A percentile compares a stretch with the other conserved stretches of the same genome.
Conservation (phyloP, 2,113 vertebrate genomes). For the Chloroceryle aenea region DNA sequence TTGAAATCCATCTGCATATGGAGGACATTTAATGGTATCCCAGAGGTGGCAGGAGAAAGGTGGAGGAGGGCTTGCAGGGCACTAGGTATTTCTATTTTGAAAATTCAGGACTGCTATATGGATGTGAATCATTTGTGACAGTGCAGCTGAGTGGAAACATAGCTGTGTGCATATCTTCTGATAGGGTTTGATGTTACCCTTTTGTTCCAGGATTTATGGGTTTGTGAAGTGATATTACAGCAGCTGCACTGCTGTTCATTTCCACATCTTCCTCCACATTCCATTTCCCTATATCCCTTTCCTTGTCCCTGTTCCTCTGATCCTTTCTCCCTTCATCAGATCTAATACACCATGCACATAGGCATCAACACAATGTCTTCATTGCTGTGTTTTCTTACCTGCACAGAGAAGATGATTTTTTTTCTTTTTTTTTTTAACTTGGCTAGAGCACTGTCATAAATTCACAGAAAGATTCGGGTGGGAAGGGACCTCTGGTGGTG, state of each 20-base stretch:
- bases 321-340: neutral
- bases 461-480: neutral
- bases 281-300: neutral
- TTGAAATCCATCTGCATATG: neutral
- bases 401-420: neutral
- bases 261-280: neutral
- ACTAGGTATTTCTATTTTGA: neutral
- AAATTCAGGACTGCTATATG: neutral
- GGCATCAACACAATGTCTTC: neutral
- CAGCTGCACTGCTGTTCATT: neutral
- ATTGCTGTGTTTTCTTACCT: neutral
- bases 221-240: neutral
- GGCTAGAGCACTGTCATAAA: neutral
- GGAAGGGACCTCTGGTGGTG: neutral
- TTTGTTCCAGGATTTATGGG: neutral
- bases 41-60: neutral
- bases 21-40: neutral
- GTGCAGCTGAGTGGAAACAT: neutral
- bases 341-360: neutral
- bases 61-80: neutral
- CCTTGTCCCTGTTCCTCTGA: neutral
- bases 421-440: neutral
- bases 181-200: neutral
- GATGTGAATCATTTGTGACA: neutral
- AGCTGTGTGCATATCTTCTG: neutral